phyloP scores from a whole-genome alignment of 2,888 invertebrate genomes.

The Lithophane socia region DNA sequence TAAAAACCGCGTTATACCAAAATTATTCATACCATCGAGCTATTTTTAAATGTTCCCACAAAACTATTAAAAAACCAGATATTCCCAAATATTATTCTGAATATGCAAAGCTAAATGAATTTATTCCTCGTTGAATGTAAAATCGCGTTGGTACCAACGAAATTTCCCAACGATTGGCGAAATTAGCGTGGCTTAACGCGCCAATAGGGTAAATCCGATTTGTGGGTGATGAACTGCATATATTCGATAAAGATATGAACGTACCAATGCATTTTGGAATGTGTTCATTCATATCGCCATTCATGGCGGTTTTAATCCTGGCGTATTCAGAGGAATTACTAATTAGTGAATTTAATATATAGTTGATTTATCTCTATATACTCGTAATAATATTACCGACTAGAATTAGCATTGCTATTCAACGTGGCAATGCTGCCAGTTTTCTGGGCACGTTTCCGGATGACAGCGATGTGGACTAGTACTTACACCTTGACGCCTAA shows the following conservation, averaged over 20 bases:
- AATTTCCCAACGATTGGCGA: conserved; percentile 66
- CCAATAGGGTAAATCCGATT: conserved; percentile 71
- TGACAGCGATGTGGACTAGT: not conserved
- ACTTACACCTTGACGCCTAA: not conserved
- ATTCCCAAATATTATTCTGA: conserved; percentile 51
- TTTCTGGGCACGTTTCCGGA: not conserved
- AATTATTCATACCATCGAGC: conserved; percentile 26
- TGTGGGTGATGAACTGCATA: conserved; percentile 66
- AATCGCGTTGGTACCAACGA: conserved; percentile 46
- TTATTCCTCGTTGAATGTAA: conserved; percentile 65
- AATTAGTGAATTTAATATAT: not conserved
- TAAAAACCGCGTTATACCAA: not conserved
- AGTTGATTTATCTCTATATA: no score
- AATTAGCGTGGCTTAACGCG: conserved; percentile 74
- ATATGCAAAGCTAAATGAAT: conserved; percentile 65
- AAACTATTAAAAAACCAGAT: conserved; percentile 51
- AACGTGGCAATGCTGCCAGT: not conserved
- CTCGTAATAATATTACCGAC: no score
- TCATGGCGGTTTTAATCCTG: conserved; percentile 31
- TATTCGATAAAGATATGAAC: conserved; percentile 62
- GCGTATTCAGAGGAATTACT: conserved; percentile 3
- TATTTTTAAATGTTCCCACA: conserved; percentile 23
- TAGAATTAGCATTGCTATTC: not conserved
- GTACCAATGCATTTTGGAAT: conserved; percentile 47
- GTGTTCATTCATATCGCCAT: conserved; percentile 36